Percentiles rank a stretch among this genome's conserved stretches.
Evolutionary conservation across 2,888 invertebrate genomes (phyloP).

Genomic region (Oscheius sp.): DNA sequence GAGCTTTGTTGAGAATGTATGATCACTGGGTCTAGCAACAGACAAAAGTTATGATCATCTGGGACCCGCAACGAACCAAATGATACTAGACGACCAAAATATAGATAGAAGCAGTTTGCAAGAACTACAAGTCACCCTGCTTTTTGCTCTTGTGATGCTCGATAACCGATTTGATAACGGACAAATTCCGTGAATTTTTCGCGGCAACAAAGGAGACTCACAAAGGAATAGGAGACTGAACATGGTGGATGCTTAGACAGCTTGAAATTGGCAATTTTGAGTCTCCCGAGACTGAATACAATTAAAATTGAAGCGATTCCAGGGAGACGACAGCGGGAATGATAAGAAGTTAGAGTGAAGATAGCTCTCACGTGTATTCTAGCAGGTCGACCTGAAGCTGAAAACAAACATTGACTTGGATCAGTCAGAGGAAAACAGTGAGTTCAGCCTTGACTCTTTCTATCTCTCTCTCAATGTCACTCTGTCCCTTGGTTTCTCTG

Average conservation of each 20-base stretch:
- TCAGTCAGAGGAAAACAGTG: too few relatives aligned
- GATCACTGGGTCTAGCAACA: too few relatives aligned
- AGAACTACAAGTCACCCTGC: too few relatives aligned
- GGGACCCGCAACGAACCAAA: too few relatives aligned
- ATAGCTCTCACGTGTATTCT: constrained; percentile 16
- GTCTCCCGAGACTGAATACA: background rate
- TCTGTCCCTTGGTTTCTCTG: too few relatives aligned
- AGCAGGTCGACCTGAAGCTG: background rate
- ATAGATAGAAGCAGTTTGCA: too few relatives aligned
- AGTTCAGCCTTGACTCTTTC: too few relatives aligned
- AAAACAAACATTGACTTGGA: too few relatives aligned
- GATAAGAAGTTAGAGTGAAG: constrained; percentile 11
- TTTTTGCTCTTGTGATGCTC: background rate
- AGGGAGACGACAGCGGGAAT: background rate
- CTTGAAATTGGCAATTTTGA: background rate
- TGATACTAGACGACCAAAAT: too few relatives aligned
- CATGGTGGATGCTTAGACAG: background rate
- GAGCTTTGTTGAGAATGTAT: too few relatives aligned
- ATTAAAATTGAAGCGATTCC: constrained; percentile 6
- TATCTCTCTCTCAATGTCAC: too few relatives aligned
- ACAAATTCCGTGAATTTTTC: background rate
- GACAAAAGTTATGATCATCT: too few relatives aligned
- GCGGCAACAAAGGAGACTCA: constrained; percentile 10
- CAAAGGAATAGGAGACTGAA: constrained; percentile 3
- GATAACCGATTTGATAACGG: constrained; percentile 16